Percentiles rank a stretch among this genome's conserved stretches.
These are phyloP conservation scores for Diadema setosum DNA, from an alignment of 35 echinoderm and acorn worm species.

Conservation along the genomic window DNA sequence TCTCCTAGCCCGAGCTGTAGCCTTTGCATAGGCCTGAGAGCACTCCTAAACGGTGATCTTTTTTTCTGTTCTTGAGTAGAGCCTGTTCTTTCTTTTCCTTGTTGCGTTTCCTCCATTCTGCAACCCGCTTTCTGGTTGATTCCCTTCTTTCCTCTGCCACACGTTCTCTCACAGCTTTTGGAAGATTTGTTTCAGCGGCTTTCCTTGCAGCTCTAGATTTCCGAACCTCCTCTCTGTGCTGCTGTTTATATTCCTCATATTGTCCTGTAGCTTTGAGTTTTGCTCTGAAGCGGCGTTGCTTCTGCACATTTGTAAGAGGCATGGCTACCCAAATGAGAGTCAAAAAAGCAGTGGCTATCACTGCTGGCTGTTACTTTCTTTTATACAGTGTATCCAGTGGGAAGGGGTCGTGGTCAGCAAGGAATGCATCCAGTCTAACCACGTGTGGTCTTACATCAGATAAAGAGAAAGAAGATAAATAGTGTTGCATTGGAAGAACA, in stretches of 20 bases:
- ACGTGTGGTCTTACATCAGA: too few relatives aligned
- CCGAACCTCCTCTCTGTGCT: background rate
- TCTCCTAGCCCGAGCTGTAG: constrained; percentile 10
- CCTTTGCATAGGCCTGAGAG: constrained; percentile 38
- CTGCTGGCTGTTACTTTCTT: too few relatives aligned
- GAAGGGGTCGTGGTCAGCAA: too few relatives aligned
- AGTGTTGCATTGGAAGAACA: too few relatives aligned
- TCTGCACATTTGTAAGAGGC: constrained; percentile 30
- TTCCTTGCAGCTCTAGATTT: background rate
- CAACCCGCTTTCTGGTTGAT: background rate
- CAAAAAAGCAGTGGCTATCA: too few relatives aligned
- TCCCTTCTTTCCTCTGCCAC: background rate
- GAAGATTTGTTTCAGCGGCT: background rate
- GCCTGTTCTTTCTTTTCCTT: background rate
- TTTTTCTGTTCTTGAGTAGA: background rate
- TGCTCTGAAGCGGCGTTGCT: constrained; percentile 14
- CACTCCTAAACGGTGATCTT: constrained; percentile 31
- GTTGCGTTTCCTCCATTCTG: background rate
- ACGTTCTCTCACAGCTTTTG: background rate
- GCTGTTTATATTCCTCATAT: constrained; percentile 16
- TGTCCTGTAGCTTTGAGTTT: constrained; percentile 16
- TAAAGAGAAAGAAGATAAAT: too few relatives aligned
- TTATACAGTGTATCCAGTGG: too few relatives aligned
- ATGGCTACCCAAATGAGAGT: background rate
- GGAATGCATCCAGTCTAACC: too few relatives aligned